Evolutionary conservation across 2,797 vertebrate genomes (phyloP).

Genomic region (Microchirus variegatus): DNA sequence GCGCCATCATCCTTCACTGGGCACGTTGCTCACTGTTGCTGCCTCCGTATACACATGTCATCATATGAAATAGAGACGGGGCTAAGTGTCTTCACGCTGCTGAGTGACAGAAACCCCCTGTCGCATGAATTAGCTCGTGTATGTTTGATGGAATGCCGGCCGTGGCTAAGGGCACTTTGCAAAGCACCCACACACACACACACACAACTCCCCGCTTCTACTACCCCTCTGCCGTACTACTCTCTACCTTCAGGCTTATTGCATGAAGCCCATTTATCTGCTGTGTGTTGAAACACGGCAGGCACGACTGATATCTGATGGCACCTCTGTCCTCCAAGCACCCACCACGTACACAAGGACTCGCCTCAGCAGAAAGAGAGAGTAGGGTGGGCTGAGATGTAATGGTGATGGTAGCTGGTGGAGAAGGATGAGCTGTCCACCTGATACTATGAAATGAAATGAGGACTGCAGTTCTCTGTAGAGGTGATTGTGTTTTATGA

Average conservation of each 20-base stretch:
- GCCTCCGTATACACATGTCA: slow-evolving; percentile 51
- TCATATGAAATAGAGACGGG: slow-evolving; percentile 67
- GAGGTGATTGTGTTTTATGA: slow-evolving; percentile 49
- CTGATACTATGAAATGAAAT: slow-evolving; percentile 44
- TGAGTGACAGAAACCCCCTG: slow-evolving; percentile 70
- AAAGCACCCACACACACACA: slow-evolving; percentile 20
- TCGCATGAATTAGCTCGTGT: slow-evolving; percentile 73
- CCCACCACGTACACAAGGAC: slow-evolving; percentile 36
- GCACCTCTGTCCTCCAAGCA: slow-evolving; percentile 59
- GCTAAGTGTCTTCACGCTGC: slow-evolving; percentile 52
- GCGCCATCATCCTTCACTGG: slow-evolving; percentile 28
- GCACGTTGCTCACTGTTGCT: background rate
- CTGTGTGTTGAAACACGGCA: slow-evolving; percentile 69
- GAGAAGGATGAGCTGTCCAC: slow-evolving; percentile 5
- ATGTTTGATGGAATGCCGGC: slow-evolving; percentile 66
- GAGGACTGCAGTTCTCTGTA: slow-evolving; percentile 25
- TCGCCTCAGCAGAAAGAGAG: slow-evolving; percentile 36
- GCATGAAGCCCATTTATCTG: slow-evolving; percentile 74
- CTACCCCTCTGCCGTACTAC: slow-evolving; percentile 33
- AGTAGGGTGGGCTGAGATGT: slow-evolving; percentile 29
- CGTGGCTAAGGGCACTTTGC: slow-evolving; percentile 61
- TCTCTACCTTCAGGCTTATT: slow-evolving; percentile 65
- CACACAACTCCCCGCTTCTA: slow-evolving; percentile 25
- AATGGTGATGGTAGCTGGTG: slow-evolving; percentile 11
- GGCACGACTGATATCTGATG: slow-evolving; percentile 68